These are phyloP conservation scores for Cephus rjabovi DNA, from an alignment of 2,888 invertebrate species.

Conservation along the genomic window DNA sequence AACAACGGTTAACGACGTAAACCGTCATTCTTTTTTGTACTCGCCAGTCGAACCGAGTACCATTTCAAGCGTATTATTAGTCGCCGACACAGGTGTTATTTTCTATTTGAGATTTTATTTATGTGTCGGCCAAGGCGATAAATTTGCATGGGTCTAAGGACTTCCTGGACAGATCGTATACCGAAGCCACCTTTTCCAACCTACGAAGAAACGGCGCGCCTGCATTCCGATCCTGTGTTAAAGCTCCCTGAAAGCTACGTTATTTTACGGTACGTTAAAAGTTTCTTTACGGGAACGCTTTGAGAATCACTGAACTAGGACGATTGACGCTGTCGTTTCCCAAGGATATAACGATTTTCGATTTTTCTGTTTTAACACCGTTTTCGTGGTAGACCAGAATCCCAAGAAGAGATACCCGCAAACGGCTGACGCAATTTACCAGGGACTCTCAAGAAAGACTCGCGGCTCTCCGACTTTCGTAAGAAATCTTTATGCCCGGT, in stretches of 20 bases:
- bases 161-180: conserved; percentile 31
- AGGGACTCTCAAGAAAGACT: no score
- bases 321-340: no score
- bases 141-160: conserved; percentile 40
- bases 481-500: conserved; percentile 19
- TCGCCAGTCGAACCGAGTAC: conserved; percentile 7
- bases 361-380: no score
- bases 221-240: neutral
- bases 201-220: conserved; percentile 21
- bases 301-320: no score
- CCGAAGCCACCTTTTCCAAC: conserved; percentile 11
- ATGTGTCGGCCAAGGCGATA: conserved; percentile 41
- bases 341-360: no score
- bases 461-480: conserved; percentile 24
- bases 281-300: no score
- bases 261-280: no score
- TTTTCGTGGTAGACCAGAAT: no score
- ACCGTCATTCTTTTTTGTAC: no score
- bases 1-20: no score
- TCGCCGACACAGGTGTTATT: conserved; percentile 35
- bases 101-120: conserved; percentile 44
- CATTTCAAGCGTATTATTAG: conserved; percentile 30
- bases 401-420: no score
- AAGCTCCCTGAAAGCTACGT: neutral
- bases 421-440: no score